A percentile compares a stretch with the other conserved stretches of the same genome.
Conservation (phyloP, 64 coral and sea anemone genomes). For the Hydrozoanthus tunicans region DNA sequence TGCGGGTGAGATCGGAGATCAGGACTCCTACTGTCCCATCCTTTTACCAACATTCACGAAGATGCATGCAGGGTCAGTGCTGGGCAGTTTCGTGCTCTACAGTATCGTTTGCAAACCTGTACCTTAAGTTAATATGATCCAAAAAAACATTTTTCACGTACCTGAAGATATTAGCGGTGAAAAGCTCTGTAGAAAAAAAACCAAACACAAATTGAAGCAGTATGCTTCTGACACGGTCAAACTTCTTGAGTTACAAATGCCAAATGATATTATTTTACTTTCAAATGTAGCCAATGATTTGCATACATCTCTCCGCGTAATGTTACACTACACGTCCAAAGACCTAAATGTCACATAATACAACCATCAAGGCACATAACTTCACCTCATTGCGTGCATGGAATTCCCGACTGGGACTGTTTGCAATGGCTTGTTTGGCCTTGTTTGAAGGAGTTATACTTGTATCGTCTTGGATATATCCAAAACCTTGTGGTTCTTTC, state of each 20-base stretch:
- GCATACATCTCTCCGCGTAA: slow-evolving; percentile 46
- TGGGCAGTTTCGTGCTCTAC: neutral
- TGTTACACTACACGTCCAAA: slow-evolving; percentile 44
- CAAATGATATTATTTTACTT: slow-evolving; percentile 65
- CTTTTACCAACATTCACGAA: slow-evolving; percentile 48
- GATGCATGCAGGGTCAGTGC: slow-evolving; percentile 21
- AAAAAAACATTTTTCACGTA: neutral
- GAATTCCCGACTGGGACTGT: slow-evolving; percentile 14
- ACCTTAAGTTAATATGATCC: neutral
- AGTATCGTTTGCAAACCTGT: slow-evolving; percentile 16
- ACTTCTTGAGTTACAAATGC: slow-evolving; percentile 63
- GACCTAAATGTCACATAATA: slow-evolving; percentile 31
- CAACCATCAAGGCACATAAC: neutral
- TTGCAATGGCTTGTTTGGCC: neutral
- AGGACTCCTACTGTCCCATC: slow-evolving; percentile 23
- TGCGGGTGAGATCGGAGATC: neutral
- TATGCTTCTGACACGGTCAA: slow-evolving; percentile 46
- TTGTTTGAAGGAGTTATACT: neutral
- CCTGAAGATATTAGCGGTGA: neutral
- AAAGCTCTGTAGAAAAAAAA: neutral
- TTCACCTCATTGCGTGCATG: slow-evolving; percentile 44
- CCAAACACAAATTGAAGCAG: slow-evolving; percentile 42
- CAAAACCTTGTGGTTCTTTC: slow-evolving; percentile 11
- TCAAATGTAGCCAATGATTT: slow-evolving; percentile 64
- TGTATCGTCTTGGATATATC: neutral